Evolutionary conservation across 2,797 vertebrate genomes (phyloP).

Genomic region (Sebastes reedi): DNA sequence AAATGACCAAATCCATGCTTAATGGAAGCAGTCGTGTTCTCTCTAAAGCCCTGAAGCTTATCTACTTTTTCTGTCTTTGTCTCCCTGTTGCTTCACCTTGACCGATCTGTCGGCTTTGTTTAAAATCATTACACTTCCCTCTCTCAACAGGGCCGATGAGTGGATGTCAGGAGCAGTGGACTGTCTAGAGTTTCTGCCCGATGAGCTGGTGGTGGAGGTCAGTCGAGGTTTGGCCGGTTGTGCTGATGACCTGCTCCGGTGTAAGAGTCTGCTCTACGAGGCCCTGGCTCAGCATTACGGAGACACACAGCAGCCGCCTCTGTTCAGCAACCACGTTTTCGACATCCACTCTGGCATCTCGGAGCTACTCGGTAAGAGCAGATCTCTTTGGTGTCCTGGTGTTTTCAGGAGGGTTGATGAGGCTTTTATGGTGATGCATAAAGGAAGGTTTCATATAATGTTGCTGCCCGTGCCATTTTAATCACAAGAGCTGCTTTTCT

Average conservation of each 20-base stretch:
- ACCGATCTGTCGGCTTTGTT: neutral
- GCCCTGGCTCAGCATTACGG: conserved; percentile 88
- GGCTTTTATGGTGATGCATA: neutral
- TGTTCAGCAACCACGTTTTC: conserved; percentile 89
- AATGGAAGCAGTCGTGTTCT: neutral
- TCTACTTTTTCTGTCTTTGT: neutral
- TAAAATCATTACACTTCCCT: neutral
- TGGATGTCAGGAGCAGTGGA: conserved; percentile 94
- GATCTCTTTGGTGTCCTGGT: neutral
- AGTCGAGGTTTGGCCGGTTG: conserved; percentile 89
- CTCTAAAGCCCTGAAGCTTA: neutral
- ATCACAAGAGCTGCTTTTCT: neutral
- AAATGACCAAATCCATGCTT: neutral
- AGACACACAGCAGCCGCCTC: conserved; percentile 82
- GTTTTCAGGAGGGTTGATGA: neutral
- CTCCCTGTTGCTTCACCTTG: neutral
- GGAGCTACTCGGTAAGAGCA: conserved; percentile 90
- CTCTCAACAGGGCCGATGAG: conserved; percentile 87
- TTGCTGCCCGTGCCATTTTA: neutral
- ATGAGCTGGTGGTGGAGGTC: conserved; percentile 92
- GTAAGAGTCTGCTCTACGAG: conserved; percentile 90
- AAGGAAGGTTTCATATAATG: neutral
- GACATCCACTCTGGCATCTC: conserved; percentile 95
- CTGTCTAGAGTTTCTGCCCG: conserved; percentile 94
- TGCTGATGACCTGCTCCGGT: conserved; percentile 81